Evolutionary conservation across 30 jellyfish, hydroid and myxozoan genomes (phyloP).

Genomic region (Aurelia coerulea): DNA sequence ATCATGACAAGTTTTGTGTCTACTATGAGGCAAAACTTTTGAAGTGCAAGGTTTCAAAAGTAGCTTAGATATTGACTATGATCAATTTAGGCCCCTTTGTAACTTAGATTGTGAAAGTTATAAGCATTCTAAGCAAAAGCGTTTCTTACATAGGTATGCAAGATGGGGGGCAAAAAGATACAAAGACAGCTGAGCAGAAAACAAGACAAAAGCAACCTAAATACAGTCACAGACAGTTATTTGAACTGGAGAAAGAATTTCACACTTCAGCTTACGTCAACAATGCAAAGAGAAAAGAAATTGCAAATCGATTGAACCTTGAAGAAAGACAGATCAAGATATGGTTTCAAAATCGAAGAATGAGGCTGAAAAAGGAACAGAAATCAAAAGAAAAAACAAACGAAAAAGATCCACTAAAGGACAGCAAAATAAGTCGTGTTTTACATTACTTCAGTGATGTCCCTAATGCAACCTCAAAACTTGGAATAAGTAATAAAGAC

Average conservation of each 20-base stretch:
- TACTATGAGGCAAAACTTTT: too few relatives aligned
- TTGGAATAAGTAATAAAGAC: neutral
- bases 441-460: constrained; percentile 57
- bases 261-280: constrained; percentile 64
- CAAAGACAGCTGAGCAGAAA: neutral
- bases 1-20: too few relatives aligned
- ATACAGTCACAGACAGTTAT: constrained; percentile 64
- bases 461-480: neutral
- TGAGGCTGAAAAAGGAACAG: constrained; percentile 46
- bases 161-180: neutral
- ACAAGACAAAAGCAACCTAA: constrained; percentile 42
- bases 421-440: constrained; percentile 23
- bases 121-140: too few relatives aligned
- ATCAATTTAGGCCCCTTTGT: too few relatives aligned
- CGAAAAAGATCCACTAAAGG: neutral
- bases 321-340: constrained; percentile 59
- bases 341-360: constrained; percentile 79
- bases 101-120: too few relatives aligned
- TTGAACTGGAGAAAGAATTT: constrained; percentile 73
- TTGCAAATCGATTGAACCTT: constrained; percentile 40
- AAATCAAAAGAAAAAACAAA: neutral
- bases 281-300: constrained; percentile 48
- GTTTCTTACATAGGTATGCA: too few relatives aligned
- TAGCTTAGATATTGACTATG: too few relatives aligned
- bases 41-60: too few relatives aligned